Evolutionary conservation across 1,140 invertebrate species (phyloP).

Genomic region (Dreissena rostriformis): DNA sequence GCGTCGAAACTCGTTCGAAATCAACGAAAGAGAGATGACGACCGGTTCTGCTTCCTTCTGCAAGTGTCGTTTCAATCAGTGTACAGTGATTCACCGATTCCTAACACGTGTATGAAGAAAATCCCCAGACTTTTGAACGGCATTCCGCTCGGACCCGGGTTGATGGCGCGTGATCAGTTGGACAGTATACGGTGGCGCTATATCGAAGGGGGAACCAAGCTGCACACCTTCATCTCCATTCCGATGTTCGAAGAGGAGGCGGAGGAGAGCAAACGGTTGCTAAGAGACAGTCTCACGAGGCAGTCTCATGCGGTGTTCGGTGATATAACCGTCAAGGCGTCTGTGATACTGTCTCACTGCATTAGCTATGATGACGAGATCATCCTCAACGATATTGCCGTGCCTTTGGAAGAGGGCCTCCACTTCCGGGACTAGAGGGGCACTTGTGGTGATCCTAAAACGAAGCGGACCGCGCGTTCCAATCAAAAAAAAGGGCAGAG

Average conservation of each 20-base stretch:
- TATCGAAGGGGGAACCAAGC: slow-evolving; percentile 65
- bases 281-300: slow-evolving; percentile 66
- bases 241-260: slow-evolving; percentile 70
- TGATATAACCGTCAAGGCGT: slow-evolving; percentile 71
- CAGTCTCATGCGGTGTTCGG: slow-evolving; percentile 71
- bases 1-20: slow-evolving; percentile 58
- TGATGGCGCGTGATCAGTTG: slow-evolving; percentile 64
- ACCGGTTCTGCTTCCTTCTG: slow-evolving; percentile 67
- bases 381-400: slow-evolving; percentile 73
- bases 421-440: slow-evolving; percentile 69
- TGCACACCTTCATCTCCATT: slow-evolving; percentile 68
- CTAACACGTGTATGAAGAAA: slow-evolving; percentile 65
- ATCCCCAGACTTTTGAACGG: slow-evolving; percentile 71
- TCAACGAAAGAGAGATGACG: slow-evolving; percentile 58
- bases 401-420: slow-evolving; percentile 65
- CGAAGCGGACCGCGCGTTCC: no score
- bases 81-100: slow-evolving; percentile 66
- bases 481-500: no score
- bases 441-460: no score
- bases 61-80: slow-evolving; percentile 66
- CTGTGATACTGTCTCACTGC: slow-evolving; percentile 68
- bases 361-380: slow-evolving; percentile 69
- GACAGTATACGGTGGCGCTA: slow-evolving; percentile 69
- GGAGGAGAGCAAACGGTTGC: slow-evolving; percentile 60
- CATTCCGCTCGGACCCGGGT: slow-evolving; percentile 72